A percentile compares a stretch with the other conserved stretches of the same genome.
phyloP scores from a whole-genome alignment of 1,140 invertebrate genomes.

The Euborellia annulipes region DNA sequence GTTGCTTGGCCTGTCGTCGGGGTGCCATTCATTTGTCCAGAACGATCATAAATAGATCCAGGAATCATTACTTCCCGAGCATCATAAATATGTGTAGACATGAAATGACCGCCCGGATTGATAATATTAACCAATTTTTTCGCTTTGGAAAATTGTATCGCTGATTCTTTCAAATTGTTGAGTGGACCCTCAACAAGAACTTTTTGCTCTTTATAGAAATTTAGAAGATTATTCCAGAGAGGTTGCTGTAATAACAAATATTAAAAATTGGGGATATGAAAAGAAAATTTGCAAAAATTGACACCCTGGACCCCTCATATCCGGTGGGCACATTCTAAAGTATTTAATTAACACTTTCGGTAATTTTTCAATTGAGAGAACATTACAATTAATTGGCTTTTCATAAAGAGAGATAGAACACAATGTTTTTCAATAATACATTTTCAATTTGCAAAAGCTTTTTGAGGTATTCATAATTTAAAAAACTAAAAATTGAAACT shows the following conservation, averaged over 20 bases:
- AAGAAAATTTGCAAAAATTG: too few relatives aligned
- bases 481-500: too few relatives aligned
- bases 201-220: constrained; percentile 96
- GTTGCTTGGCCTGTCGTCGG: too few relatives aligned
- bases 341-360: too few relatives aligned
- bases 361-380: background rate
- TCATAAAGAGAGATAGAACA: too few relatives aligned
- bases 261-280: too few relatives aligned
- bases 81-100: constrained; percentile 90
- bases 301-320: too few relatives aligned
- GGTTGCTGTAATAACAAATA: constrained; percentile 55
- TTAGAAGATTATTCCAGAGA: constrained; percentile 94
- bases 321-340: too few relatives aligned
- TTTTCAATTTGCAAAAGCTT: too few relatives aligned
- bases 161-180: constrained; percentile 91
- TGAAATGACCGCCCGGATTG: constrained; percentile 93
- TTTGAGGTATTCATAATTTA: too few relatives aligned
- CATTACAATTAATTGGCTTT: too few relatives aligned
- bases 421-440: too few relatives aligned
- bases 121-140: constrained; percentile 85
- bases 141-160: constrained; percentile 94
- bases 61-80: constrained; percentile 80
- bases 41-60: constrained; percentile 59
- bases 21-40: constrained; percentile 17
- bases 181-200: constrained; percentile 95